A percentile compares a stretch with the other conserved stretches of the same genome.
phyloP scores from a whole-genome alignment of 2,797 vertebrate species.

The Uromys caudimaculatus region DNA sequence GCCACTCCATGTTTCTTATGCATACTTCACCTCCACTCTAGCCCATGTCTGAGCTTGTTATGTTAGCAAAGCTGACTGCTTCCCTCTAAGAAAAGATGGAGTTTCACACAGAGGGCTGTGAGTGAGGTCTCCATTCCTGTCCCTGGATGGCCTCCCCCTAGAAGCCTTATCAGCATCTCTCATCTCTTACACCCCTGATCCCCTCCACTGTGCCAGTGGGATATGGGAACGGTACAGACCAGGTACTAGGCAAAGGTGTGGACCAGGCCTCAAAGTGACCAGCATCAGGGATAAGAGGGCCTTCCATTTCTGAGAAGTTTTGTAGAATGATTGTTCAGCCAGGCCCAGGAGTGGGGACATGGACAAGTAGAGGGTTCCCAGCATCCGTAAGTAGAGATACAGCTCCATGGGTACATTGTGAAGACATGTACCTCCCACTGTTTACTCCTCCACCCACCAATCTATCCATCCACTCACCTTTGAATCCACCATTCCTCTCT shows the following conservation, averaged over 20 bases:
- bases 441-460: background rate
- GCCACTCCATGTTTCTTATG: background rate
- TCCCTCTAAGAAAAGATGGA: conserved; percentile 77
- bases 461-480: rapidly evolving
- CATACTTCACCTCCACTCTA: background rate
- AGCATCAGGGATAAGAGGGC: background rate
- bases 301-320: background rate
- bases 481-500: no score
- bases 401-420: rapidly evolving
- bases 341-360: no score
- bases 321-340: background rate
- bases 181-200: background rate
- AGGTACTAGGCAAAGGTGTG: rapidly evolving
- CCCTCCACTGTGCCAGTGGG: rapidly evolving
- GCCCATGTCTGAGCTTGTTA: conserved; percentile 57
- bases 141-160: background rate
- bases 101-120: background rate
- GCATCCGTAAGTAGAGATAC: background rate
- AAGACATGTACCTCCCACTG: background rate
- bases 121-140: background rate
- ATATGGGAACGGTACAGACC: background rate
- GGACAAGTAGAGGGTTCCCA: no score
- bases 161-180: background rate
- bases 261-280: rapidly evolving
- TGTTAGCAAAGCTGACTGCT: background rate